Evolutionary conservation across 2,888 invertebrate genomes (phyloP).

Genomic region (Cataglyphis rosenhaueri): DNA sequence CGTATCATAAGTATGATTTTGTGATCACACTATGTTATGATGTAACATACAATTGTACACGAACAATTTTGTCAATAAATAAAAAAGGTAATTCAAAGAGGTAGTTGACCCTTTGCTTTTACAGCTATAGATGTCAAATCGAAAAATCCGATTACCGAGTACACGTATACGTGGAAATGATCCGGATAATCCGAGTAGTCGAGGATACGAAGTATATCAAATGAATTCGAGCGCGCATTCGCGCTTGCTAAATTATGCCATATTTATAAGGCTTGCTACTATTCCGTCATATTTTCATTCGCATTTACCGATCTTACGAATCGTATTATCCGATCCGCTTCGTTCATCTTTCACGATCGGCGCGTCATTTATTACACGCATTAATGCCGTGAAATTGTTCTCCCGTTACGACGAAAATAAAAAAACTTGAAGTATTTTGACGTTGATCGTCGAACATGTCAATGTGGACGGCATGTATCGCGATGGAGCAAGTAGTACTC

Average conservation of each 20-base stretch:
- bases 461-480: conserved; percentile 43
- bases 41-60: not conserved
- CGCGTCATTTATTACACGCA: conserved; percentile 41
- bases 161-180: conserved; percentile 45
- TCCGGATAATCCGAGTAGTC: conserved; percentile 45
- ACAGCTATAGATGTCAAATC: conserved; percentile 39
- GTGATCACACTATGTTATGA: not conserved
- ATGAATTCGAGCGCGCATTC: conserved; percentile 34
- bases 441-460: conserved; percentile 55
- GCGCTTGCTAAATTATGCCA: conserved; percentile 35
- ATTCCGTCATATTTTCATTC: conserved; percentile 42
- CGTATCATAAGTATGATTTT: not conserved
- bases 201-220: conserved; percentile 38
- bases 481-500: conserved; percentile 46
- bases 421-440: conserved; percentile 48
- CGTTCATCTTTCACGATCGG: conserved; percentile 7
- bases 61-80: conserved; percentile 16
- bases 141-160: conserved; percentile 47
- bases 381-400: conserved; percentile 47
- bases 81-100: conserved; percentile 25
- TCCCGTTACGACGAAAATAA: conserved; percentile 8
- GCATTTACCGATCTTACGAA: conserved; percentile 28
- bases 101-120: conserved; percentile 17
- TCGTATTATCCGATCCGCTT: conserved; percentile 9
- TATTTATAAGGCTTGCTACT: conserved; percentile 35